Conservation (phyloP, 2,888 invertebrate species). For the Drepana falcataria region DNA sequence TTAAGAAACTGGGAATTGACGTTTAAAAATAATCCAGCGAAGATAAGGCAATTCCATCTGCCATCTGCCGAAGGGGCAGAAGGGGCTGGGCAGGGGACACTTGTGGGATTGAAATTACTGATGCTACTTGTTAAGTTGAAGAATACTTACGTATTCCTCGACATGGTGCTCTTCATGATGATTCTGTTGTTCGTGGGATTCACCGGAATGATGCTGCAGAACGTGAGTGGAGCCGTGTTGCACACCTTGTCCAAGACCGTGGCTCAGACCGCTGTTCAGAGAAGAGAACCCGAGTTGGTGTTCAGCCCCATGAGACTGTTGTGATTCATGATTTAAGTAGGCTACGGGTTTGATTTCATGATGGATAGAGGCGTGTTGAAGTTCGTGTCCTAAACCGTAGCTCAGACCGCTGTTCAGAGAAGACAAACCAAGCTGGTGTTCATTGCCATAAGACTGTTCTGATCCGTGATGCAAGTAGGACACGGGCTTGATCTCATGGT, state of each 20-base stretch:
- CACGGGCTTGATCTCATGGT: neutral
- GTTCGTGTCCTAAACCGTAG: conserved; percentile 4
- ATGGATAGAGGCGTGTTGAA: neutral
- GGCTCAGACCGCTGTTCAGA: neutral
- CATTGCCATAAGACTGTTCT: neutral
- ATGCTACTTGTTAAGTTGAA: too few relatives aligned
- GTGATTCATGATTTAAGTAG: neutral
- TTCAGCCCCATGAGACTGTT: conserved; percentile 6
- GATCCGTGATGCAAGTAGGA: neutral
- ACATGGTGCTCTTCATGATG: conserved; percentile 7
- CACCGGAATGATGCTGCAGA: neutral
- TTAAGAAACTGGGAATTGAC: too few relatives aligned
- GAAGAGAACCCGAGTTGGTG: neutral
- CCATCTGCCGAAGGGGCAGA: too few relatives aligned
- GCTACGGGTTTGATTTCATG: neutral
- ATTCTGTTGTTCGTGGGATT: conserved; percentile 7
- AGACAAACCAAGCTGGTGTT: neutral
- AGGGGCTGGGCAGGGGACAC: too few relatives aligned
- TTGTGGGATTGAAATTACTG: too few relatives aligned
- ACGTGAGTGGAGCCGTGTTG: neutral
- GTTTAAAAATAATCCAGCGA: too few relatives aligned
- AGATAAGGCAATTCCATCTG: too few relatives aligned
- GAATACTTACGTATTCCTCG: conserved; percentile 4
- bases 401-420: neutral
- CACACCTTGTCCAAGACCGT: neutral